Conservation (phyloP, 2,797 vertebrate genomes). For the Acipenser ruthenus region DNA sequence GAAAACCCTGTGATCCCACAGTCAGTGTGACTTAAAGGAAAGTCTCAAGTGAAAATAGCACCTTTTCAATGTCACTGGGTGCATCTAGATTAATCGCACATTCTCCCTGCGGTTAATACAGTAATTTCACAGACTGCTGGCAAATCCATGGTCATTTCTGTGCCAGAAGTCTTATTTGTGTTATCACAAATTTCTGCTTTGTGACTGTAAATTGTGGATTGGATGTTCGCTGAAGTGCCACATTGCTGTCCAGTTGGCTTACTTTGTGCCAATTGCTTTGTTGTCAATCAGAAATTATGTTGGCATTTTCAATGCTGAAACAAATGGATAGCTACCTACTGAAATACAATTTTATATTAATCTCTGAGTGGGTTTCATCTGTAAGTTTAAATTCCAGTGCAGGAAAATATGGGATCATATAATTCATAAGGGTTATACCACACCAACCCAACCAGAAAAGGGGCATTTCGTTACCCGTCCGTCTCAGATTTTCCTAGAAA, state of each 20-base stretch:
- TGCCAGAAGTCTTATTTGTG: neutral
- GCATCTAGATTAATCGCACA: too few species aligned
- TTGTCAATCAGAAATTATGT: conserved; percentile 15
- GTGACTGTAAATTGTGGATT: neutral
- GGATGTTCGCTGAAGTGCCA: conserved; percentile 4
- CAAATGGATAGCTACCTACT: conserved; percentile 19
- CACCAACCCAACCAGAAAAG: too few species aligned
- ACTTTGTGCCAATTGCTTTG: conserved; percentile 8
- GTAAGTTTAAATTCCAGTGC: too few species aligned
- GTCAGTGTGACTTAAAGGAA: too few species aligned
- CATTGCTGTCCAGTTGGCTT: conserved; percentile 9
- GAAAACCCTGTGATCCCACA: too few species aligned
- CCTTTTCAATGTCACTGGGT: too few species aligned
- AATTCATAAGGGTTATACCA: too few species aligned
- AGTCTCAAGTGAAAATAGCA: too few species aligned
- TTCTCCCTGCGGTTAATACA: neutral
- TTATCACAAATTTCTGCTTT: neutral
- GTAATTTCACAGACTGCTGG: neutral
- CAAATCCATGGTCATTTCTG: neutral
- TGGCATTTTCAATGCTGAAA: conserved; percentile 20
- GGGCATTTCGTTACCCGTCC: too few species aligned
- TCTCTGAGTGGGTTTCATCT: neutral
- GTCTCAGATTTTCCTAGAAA: too few species aligned
- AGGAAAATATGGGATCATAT: too few species aligned
- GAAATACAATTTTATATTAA: conserved; percentile 20